Conservation (phyloP, 2,888 invertebrate genomes). For the Minunthozetes semirufus region DNA sequence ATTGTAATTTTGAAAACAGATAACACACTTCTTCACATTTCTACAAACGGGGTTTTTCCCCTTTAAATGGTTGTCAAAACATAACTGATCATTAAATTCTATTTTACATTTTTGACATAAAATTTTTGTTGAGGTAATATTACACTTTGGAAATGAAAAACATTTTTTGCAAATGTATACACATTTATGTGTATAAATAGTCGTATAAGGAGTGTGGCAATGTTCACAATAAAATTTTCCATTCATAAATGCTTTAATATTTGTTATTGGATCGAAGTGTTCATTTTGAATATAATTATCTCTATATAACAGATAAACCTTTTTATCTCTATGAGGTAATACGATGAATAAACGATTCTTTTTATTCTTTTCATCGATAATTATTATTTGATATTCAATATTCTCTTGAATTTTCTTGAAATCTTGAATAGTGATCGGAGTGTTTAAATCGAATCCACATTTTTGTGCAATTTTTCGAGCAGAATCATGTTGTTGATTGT, state of each 20-base stretch:
- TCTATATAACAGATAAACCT: slow-evolving; percentile 6
- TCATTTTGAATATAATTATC: neutral
- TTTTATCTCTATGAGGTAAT: neutral
- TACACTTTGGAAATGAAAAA: neutral
- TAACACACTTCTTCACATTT: neutral
- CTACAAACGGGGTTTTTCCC: neutral
- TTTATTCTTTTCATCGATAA: neutral
- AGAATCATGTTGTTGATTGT: neutral
- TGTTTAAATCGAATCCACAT: neutral
- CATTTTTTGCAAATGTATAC: neutral
- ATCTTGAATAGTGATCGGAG: neutral
- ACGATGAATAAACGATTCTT: neutral
- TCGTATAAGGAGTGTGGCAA: neutral
- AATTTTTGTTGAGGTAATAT: neutral
- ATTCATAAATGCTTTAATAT: neutral
- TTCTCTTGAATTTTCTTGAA: neutral
- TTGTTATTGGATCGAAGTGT: neutral
- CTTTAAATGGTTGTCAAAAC: neutral
- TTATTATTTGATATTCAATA: neutral
- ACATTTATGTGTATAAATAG: neutral
- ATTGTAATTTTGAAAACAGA: neutral
- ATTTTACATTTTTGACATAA: neutral
- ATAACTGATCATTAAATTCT: neutral
- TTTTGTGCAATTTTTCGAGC: neutral
- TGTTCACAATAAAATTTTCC: neutral